phyloP scores from a whole-genome alignment of 2,888 invertebrate genomes.

The Eremobia ochroleuca region DNA sequence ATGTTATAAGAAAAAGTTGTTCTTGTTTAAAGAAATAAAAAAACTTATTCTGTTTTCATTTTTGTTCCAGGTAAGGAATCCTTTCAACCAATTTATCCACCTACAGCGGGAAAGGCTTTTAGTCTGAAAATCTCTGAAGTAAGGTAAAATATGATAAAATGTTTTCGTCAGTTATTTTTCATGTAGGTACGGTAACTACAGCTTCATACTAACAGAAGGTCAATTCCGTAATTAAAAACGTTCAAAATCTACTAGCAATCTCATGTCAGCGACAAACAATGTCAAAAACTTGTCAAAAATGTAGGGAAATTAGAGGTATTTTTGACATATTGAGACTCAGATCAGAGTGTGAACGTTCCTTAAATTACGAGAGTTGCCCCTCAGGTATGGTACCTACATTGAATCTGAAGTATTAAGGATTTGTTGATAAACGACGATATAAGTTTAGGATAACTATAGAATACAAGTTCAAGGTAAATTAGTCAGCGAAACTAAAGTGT shows the following conservation, averaged over 20 bases:
- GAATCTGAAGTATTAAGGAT: too few species aligned
- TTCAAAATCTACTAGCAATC: too few species aligned
- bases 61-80: constrained; percentile 60
- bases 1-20: background rate
- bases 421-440: background rate
- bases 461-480: too few species aligned
- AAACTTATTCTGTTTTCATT: constrained; percentile 11
- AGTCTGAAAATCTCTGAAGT: background rate
- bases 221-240: too few species aligned
- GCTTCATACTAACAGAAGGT: background rate
- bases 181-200: background rate
- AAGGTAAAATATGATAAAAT: constrained; percentile 13
- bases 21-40: background rate
- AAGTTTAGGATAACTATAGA: background rate
- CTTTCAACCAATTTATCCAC: constrained; percentile 36
- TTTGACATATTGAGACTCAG: too few species aligned
- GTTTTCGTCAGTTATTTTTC: background rate
- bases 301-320: too few species aligned
- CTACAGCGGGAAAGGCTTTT: background rate
- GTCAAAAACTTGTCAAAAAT: too few species aligned
- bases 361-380: too few species aligned
- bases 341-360: too few species aligned
- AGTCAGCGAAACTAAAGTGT: too few species aligned
- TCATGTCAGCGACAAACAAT: too few species aligned
- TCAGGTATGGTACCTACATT: background rate